Evolutionary conservation across 1,140 invertebrate species (phyloP).

Genomic region (Patella vulgata): DNA sequence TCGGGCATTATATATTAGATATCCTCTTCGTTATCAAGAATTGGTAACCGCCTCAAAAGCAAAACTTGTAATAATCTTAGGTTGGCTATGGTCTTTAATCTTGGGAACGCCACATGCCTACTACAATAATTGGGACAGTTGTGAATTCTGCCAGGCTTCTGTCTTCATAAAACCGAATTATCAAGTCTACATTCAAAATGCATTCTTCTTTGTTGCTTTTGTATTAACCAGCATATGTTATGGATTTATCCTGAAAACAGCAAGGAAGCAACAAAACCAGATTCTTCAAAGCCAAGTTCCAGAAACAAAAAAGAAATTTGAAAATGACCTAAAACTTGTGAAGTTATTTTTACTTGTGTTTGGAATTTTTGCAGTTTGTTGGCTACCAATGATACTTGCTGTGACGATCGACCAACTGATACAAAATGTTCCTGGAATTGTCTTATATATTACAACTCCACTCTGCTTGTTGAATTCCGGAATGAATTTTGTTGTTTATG

Average conservation of each 20-base stretch:
- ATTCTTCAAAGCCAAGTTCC: too few relatives aligned
- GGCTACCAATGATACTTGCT: too few relatives aligned
- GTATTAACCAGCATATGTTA: neutral
- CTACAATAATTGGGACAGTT: neutral
- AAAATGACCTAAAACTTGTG: too few relatives aligned
- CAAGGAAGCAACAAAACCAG: neutral
- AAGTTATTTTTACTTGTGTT: too few relatives aligned
- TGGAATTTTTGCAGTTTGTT: too few relatives aligned
- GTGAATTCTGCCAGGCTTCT: neutral
- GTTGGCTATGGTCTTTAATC: slow-evolving; percentile 6
- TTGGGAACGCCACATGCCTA: neutral
- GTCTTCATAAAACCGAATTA: neutral
- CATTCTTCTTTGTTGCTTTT: neutral
- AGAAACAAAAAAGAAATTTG: too few relatives aligned
- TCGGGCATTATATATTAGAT: slow-evolving; percentile 10
- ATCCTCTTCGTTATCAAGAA: slow-evolving; percentile 7
- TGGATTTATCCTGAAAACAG: slow-evolving; percentile 8
- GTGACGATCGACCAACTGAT: neutral
- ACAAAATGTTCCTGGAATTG: neutral
- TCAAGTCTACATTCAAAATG: neutral
- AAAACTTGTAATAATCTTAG: neutral
- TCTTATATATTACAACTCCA: neutral
- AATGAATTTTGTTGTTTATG: slow-evolving; percentile 12
- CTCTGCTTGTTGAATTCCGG: slow-evolving; percentile 5
- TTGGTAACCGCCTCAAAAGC: slow-evolving; percentile 4